Evolutionary conservation across 1,140 invertebrate genomes (phyloP).

Genomic region (Radopholus similis): DNA sequence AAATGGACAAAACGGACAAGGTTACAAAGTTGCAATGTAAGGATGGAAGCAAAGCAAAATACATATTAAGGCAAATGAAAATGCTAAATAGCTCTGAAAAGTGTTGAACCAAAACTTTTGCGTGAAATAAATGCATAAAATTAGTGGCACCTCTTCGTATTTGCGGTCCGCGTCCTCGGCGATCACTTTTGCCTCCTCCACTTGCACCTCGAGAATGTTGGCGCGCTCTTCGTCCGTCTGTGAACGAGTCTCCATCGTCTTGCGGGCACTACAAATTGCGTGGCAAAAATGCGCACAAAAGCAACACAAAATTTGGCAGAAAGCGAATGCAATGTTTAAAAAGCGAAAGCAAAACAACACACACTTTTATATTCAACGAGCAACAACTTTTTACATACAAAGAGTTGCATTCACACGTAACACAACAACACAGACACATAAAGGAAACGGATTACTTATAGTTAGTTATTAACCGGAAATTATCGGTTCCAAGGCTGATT

Average conservation of each 20-base stretch:
- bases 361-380: slow-evolving; percentile 4
- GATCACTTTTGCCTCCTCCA: slow-evolving; percentile 91
- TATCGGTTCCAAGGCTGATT: too few species aligned
- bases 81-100: not conserved
- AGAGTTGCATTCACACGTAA: not conserved
- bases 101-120: not conserved
- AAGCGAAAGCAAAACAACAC: slow-evolving; percentile 9
- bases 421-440: not conserved
- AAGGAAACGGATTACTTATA: not conserved
- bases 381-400: not conserved
- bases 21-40: not conserved
- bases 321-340: slow-evolving; percentile 2
- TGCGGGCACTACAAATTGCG: slow-evolving; percentile 78
- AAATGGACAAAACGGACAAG: not conserved
- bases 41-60: not conserved
- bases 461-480: too few species aligned
- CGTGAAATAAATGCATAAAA: not conserved
- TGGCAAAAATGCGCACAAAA: slow-evolving; percentile 6
- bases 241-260: slow-evolving; percentile 93
- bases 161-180: slow-evolving; percentile 98
- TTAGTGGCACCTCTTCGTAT: slow-evolving; percentile 98
- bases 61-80: not conserved
- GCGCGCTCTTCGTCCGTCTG: slow-evolving; percentile 98
- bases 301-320: not conserved
- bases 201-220: slow-evolving; percentile 83